Base-by-base conservation (phyloP, 2,113 vertebrate species). In the Ictalurus punctatus region DNA sequence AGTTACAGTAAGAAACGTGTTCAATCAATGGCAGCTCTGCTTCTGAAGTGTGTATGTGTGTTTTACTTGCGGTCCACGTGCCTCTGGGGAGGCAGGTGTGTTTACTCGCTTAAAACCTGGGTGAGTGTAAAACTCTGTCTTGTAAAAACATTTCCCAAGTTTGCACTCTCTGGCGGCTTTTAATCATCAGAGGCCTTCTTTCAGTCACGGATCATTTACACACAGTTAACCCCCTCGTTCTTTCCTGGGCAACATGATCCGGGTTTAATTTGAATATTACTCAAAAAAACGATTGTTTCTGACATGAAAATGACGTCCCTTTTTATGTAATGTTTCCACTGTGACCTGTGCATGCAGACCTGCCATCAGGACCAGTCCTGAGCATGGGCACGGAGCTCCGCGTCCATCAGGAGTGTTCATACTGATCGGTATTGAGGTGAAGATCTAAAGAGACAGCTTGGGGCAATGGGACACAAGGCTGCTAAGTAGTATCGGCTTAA, bases 141-240 rank as follows among this genome's bases (percentile, higher is more conserved):
- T 91, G 92, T 92, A 89, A 94, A 94, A 94, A 94, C 92, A 92
- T 93, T 94, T 92, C 90, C 91, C 89, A 44, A n/a, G 23, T 92
- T 83, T 91, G 89, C 63, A 65, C 74, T 21, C 76, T 86, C 86
- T 89, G 79, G 86, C 88, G 56, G 10, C 73, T 88, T 83, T 94
- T 93, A 94, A 93, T 94, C 92, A 92, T 91, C 86, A n/a, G 14
- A 58, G 30, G 30, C 34, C 0, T 27, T 8, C 58, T 2, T 40
- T 27, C 34, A 27, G 81, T 25, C 23, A 1, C 5, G 12, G 34
- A 61, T 65, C 25, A 10, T 84, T 83, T 83, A 83, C 59, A 82
- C 30, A 83, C 34, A 10, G 37, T 65, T 59, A 83, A 83, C 58
- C 21, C 25, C 44, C n/a, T 0, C 21, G 9, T 7, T 63, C 58